A percentile compares a stretch with the other conserved stretches of the same genome.
Conservation (phyloP, 2,113 vertebrate genomes). For the Probosciger aterrimus region DNA sequence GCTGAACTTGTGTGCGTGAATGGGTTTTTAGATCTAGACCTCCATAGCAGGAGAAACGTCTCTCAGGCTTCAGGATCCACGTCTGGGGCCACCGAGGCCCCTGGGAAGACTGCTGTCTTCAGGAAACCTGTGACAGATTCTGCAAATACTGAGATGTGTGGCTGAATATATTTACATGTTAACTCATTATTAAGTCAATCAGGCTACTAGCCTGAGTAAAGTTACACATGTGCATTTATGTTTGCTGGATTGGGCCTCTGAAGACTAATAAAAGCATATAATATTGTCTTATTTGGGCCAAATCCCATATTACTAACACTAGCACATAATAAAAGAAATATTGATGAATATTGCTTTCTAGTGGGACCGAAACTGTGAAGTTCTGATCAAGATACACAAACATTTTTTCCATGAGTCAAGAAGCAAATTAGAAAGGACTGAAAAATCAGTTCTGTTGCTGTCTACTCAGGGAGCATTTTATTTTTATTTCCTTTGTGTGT, state of each 20-base stretch:
- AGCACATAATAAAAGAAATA: slow-evolving; percentile 43
- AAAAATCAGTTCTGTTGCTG: neutral
- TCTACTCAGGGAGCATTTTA: neutral
- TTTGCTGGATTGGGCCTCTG: neutral
- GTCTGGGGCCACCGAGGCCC: neutral
- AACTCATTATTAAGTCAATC: neutral
- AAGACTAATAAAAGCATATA: neutral
- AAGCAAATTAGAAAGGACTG: neutral
- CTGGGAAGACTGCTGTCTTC: neutral
- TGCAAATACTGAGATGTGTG: neutral
- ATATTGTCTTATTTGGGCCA: neutral
- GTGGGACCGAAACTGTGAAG: neutral
- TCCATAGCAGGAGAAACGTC: neutral
- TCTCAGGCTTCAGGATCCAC: neutral
- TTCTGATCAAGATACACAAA: neutral
- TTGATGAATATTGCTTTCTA: slow-evolving; percentile 20
- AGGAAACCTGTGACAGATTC: neutral
- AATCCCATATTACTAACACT: neutral
- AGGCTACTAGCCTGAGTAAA: neutral
- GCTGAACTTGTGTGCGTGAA: neutral
- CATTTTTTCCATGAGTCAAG: neutral
- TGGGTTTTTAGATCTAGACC: neutral
- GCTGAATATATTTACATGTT: neutral
- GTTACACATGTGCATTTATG: neutral
- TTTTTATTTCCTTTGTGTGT: neutral